A percentile compares a stretch with the other conserved stretches of the same genome.
phyloP scores from a whole-genome alignment of 1,140 invertebrate genomes.

The Plectus sambesii region DNA sequence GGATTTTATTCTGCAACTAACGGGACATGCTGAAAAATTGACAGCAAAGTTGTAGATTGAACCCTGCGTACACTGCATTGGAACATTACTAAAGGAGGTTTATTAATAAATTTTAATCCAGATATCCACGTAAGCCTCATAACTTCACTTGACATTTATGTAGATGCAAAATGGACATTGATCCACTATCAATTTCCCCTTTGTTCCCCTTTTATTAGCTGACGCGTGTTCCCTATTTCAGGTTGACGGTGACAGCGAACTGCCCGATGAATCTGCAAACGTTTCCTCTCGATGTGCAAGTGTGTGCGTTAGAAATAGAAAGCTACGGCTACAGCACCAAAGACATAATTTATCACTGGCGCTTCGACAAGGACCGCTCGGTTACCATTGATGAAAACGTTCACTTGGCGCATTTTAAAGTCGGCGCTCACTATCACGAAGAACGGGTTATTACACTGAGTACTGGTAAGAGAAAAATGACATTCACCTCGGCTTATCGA shows the following conservation, averaged over 20 bases:
- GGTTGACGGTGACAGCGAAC: slow-evolving; percentile 88
- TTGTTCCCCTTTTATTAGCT: no score
- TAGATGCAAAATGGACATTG: no score
- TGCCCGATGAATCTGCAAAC: slow-evolving; percentile 88
- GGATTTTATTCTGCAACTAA: no score
- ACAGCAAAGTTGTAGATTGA: no score
- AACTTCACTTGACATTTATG: no score
- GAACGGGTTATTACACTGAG: slow-evolving; percentile 78
- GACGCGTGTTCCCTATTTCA: slow-evolving; percentile 50
- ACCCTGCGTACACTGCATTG: no score
- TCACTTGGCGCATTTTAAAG: slow-evolving; percentile 67
- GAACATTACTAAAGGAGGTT: no score
- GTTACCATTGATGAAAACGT: slow-evolving; percentile 49
- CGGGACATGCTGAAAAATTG: no score
- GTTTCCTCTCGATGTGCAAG: slow-evolving; percentile 90
- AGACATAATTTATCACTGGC: slow-evolving; percentile 91
- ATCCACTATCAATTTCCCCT: no score
- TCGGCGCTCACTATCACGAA: slow-evolving; percentile 78
- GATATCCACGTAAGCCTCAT: no score
- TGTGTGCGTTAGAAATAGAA: slow-evolving; percentile 92
- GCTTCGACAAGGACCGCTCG: slow-evolving; percentile 51
- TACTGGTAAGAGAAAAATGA: slow-evolving; percentile 70
- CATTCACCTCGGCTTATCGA: no score
- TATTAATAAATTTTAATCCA: no score
- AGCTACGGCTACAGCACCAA: slow-evolving; percentile 86